Percentiles rank a stretch among this genome's conserved stretches.
Evolutionary conservation across 2,113 vertebrate genomes (phyloP).

Genomic region (Cynopterus brachyotis): DNA sequence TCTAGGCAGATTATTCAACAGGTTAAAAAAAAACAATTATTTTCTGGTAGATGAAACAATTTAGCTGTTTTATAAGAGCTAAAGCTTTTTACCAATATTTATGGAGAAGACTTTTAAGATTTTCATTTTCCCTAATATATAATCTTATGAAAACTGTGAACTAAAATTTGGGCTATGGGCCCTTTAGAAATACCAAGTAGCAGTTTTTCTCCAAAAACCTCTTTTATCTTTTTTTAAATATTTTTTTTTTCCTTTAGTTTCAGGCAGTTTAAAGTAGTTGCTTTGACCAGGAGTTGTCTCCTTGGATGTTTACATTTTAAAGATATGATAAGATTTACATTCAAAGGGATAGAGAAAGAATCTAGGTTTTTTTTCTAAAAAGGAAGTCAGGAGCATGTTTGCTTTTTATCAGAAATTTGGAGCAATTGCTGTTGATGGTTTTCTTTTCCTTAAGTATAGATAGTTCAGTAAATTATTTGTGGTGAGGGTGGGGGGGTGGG

Average conservation of each 20-base stretch:
- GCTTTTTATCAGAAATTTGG: not conserved
- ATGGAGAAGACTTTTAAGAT: not conserved
- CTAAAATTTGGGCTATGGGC: not conserved
- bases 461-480: not conserved
- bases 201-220: not conserved
- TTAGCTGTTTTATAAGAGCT: not conserved
- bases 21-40: not conserved
- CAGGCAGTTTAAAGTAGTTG: not conserved
- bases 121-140: not conserved
- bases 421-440: not conserved
- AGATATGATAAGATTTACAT: not conserved
- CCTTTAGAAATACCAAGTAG: not conserved
- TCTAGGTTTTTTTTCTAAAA: not conserved
- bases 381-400: not conserved
- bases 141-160: not conserved
- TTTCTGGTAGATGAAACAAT: not conserved
- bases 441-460: not conserved
- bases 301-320: not conserved
- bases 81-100: not conserved
- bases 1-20: not conserved
- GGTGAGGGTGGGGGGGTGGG: too few relatives aligned
- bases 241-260: not conserved
- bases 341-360: not conserved
- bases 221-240: not conserved
- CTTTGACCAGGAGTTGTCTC: not conserved